Conservation (phyloP, 1,140 invertebrate species). For the Scaptodrosophila lebanonensis region DNA sequence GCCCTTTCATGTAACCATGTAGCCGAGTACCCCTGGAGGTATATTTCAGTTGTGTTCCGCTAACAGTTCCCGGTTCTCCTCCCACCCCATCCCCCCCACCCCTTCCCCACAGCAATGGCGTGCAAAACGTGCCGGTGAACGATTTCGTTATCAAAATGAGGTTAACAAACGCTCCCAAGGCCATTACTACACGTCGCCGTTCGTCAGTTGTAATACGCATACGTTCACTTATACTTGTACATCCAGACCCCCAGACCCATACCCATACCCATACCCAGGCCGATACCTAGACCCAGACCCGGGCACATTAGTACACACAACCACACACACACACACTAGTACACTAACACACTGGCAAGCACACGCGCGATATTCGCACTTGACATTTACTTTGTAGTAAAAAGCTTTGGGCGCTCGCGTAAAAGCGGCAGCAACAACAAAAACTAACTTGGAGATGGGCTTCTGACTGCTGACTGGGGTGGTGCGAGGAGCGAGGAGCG, state of each 20-base stretch:
- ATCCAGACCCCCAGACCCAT: constrained; percentile 22
- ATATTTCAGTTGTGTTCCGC: no score
- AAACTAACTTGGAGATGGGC: constrained; percentile 28
- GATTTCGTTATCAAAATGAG: constrained; percentile 64
- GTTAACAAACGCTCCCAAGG: constrained; percentile 73
- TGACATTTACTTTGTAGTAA: constrained; percentile 73
- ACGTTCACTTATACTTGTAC: constrained; percentile 1
- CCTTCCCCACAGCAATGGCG: no score
- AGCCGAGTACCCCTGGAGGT: no score
- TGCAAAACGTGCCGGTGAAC: not conserved
- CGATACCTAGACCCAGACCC: constrained; percentile 27
- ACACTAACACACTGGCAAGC: constrained; percentile 13
- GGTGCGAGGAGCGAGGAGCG: no score
- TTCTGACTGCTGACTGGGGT: no score
- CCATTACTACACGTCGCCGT: constrained; percentile 47
- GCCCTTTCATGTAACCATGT: no score
- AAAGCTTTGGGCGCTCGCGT: constrained; percentile 19
- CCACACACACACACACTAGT: constrained; percentile 7
- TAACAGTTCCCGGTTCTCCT: no score
- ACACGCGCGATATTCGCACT: constrained; percentile 49
- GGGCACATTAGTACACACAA: constrained; percentile 26
- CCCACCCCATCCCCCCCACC: no score
- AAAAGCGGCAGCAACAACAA: constrained; percentile 37
- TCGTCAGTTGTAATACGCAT: constrained; percentile 34
- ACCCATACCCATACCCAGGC: constrained; percentile 5